Base-by-base conservation (phyloP, 2,888 invertebrate species). In the Diarsia dahlii region DNA sequence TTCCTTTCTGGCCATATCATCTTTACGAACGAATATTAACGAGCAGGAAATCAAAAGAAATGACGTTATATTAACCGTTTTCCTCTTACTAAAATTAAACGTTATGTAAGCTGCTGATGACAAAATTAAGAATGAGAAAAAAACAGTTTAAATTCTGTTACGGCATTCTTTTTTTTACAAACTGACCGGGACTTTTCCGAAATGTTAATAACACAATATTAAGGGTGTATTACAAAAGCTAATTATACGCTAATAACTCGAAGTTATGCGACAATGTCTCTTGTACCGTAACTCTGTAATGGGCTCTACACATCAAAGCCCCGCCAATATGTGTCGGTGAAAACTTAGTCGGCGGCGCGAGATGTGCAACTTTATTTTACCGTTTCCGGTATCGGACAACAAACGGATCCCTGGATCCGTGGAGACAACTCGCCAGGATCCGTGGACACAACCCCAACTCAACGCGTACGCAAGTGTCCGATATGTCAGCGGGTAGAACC, bases 231-330 rank as follows among this genome's bases (percentile, higher is more conserved):
- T 89, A 78, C 82, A 71, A 63, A 86, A 85, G 76, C 39, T 84
- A 87, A 89, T 88, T 89, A 76, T 50, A 34, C 67, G 65, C 62
- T 85, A 84, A 86, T 86, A 78, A 78, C 54, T 54, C 45, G 56
- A 34, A 71, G 46, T 78, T 52, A 74, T 77, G 77, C 13, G 45
- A 74, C 52, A 65, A n/a, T 60, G 8, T 52, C 28, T 74, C 28
- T 34, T 12, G 28, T 46, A 18, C 45, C n/a, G 74, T 74, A 74
- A 63, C n/a, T 45, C 45, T 8, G 8, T 63, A 63, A 63, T n/a
- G 45, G n/a, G 63, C 3, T 45, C 60, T 39, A 63, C 20, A 63
- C 45, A 45, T 46, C n/a, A 62, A 62, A 39, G n/a, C 8, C 20
- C 4, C 54, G 54, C 3, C 52, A 8, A 3, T 13, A 28, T 13